These are phyloP conservation scores for Centropristis striata DNA, from an alignment of 2,113 vertebrate species.

Conservation along the genomic window DNA sequence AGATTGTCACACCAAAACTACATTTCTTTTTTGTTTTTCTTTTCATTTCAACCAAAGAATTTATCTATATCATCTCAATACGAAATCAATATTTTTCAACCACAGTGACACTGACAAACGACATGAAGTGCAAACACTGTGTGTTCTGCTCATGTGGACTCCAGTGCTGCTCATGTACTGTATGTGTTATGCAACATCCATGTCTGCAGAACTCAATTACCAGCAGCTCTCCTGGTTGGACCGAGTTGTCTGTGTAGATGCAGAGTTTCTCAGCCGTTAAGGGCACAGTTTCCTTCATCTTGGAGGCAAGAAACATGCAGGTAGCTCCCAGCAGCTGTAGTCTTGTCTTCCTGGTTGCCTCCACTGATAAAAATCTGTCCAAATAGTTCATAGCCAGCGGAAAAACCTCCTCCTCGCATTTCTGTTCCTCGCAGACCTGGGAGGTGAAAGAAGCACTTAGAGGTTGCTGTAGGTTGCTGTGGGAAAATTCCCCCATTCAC, in stretches of 20 bases:
- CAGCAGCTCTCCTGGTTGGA: conserved; percentile 94
- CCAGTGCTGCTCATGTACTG: conserved; percentile 22
- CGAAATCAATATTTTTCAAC: neutral
- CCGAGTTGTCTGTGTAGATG: conserved; percentile 98
- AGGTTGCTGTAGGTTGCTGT: neutral
- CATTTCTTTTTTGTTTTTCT: neutral
- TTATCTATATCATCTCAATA: neutral
- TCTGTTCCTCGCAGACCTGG: conserved; percentile 98
- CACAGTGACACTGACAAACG: neutral
- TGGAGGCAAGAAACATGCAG: conserved; percentile 98
- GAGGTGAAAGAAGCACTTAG: conserved; percentile 58
- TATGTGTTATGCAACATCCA: conserved; percentile 65
- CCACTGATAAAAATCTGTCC: conserved; percentile 97
- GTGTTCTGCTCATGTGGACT: conserved; percentile 19
- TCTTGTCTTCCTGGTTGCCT: conserved; percentile 92
- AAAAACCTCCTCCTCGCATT: conserved; percentile 98
- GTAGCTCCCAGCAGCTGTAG: conserved; percentile 96
- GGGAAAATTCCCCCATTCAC: conserved; percentile 1
- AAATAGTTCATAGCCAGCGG: conserved; percentile 99
- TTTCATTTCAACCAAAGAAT: neutral
- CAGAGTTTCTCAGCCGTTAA: conserved; percentile 97
- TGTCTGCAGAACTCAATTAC: conserved; percentile 84
- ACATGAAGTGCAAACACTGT: neutral
- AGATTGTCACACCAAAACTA: conserved; percentile 21
- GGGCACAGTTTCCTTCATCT: conserved; percentile 99